These are phyloP conservation scores for Psittacus erithacus DNA, from an alignment of 2,113 vertebrate genomes.

Conservation along the genomic window DNA sequence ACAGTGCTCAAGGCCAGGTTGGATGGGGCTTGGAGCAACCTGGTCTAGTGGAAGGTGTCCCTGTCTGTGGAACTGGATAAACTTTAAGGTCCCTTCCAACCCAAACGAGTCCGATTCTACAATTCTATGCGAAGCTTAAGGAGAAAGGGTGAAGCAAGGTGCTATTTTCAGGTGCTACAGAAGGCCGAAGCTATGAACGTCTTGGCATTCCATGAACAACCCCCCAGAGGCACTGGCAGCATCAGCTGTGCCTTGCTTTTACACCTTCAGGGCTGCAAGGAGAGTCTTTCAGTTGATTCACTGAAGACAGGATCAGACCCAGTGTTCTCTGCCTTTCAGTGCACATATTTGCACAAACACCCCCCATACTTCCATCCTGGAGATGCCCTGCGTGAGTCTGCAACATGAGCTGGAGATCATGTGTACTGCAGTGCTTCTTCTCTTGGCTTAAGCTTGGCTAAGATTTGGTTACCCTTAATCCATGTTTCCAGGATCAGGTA, in stretches of 20 bases:
- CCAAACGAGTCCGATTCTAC: neutral
- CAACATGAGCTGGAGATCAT: neutral
- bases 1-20: neutral
- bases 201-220: neutral
- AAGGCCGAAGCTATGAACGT: neutral
- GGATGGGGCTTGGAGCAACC: neutral
- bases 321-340: neutral
- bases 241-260: neutral
- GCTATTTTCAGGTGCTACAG: neutral
- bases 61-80: neutral
- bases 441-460: neutral
- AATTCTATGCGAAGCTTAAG: neutral
- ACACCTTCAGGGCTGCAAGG: neutral
- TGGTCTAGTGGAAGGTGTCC: neutral
- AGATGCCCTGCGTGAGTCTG: neutral
- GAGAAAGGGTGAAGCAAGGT: neutral
- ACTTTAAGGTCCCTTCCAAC: neutral
- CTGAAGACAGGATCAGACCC: neutral
- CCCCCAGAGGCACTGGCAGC: neutral
- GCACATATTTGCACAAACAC: rapidly evolving
- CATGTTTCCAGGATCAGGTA: neutral
- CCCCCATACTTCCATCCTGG: neutral
- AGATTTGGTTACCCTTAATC: constrained; percentile 28
- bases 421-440: neutral
- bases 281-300: rapidly evolving